Evolutionary conservation across 2,113 vertebrate genomes (phyloP).

Genomic region (rat (Rattus norvegicus)): GRCr8 NC_086027.1:107641001-107641500

Average conservation of each 20-base stretch:
- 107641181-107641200: conserved; percentile 1
- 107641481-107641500: not conserved
- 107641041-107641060: not conserved
- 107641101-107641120: not conserved
- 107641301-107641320: not conserved
- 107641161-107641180: not conserved
- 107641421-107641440: not conserved
- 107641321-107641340: not conserved
- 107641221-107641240: not conserved
- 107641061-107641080: not conserved
- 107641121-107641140: not conserved
- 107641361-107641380: not conserved
- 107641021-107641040: not conserved
- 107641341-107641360: not conserved
- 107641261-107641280: not conserved
- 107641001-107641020: not conserved
- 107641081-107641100: not conserved
- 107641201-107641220: not conserved
- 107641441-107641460: conserved; percentile 32
- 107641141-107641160: not conserved
- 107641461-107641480: not conserved
- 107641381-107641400: not conserved
- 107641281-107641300: not conserved
- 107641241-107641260: not conserved
- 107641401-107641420: not conserved